Conservation (phyloP, 2,113 vertebrate genomes). For the Tupaia chinensis region DNA sequence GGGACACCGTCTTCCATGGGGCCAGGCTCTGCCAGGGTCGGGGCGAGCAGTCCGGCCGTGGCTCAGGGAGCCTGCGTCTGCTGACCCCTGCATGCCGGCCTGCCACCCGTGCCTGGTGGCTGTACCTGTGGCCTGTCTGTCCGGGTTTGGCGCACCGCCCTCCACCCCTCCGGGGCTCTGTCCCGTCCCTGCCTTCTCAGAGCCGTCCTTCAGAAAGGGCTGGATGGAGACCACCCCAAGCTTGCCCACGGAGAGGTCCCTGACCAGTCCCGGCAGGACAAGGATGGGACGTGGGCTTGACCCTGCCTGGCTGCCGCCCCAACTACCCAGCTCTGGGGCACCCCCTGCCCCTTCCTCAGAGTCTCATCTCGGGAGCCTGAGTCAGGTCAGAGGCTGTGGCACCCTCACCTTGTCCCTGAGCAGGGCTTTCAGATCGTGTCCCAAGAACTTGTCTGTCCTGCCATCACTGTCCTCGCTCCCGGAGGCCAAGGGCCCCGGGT, state of each 20-base stretch:
- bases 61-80: background rate
- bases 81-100: background rate
- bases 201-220: too few species aligned
- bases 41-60: background rate
- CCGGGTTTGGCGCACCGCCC: too few species aligned
- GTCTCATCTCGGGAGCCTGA: background rate
- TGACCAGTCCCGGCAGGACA: too few species aligned
- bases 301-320: too few species aligned
- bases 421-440: background rate
- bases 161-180: too few species aligned
- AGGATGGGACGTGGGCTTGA: too few species aligned
- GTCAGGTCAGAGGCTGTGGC: background rate
- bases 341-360: background rate
- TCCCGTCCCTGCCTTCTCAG: fast-evolving
- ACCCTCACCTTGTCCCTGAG: background rate
- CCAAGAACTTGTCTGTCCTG: too few species aligned
- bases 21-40: background rate
- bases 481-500: background rate
- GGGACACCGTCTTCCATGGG: background rate
- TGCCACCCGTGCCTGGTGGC: background rate
- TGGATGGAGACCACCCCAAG: too few species aligned
- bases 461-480: background rate
- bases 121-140: too few species aligned
- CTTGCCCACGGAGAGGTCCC: too few species aligned
- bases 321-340: background rate